Percentiles rank a stretch among this genome's conserved stretches.
phyloP scores from a whole-genome alignment of 2,113 vertebrate species.

The Pithys albifrons region DNA sequence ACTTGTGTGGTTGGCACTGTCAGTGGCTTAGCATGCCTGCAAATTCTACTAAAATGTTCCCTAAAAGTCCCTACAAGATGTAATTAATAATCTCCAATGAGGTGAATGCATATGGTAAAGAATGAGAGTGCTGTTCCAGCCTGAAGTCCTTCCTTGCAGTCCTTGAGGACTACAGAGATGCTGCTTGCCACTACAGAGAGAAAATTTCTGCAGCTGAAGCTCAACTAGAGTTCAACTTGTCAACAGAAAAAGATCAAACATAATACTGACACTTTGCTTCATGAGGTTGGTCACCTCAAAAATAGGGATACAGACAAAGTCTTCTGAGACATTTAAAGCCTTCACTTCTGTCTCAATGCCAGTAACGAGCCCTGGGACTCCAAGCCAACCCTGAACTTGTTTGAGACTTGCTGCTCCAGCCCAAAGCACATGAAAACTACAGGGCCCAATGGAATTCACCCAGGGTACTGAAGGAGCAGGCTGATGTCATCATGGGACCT shows the following conservation, averaged over 20 bases:
- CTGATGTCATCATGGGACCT: accelerated
- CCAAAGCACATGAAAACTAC: too few relatives aligned
- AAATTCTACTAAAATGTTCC: neutral
- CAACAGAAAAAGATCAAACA: neutral
- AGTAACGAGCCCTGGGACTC: neutral
- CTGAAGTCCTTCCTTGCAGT: neutral
- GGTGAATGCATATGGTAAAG: neutral
- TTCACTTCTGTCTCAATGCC: neutral
- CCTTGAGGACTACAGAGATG: neutral
- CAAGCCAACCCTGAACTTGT: neutral
- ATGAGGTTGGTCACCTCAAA: neutral
- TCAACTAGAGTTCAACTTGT: neutral
- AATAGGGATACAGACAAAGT: neutral
- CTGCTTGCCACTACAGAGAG: accelerated
- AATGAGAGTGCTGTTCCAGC: accelerated
- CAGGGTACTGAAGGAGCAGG: neutral
- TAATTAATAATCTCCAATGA: neutral
- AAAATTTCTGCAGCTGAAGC: neutral
- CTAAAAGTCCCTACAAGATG: neutral
- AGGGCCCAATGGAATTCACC: neutral
- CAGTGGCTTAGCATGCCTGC: neutral
- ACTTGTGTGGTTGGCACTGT: neutral
- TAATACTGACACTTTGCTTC: neutral
- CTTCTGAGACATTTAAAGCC: neutral
- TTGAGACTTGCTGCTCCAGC: neutral